Evolutionary conservation across 2,113 vertebrate genomes (phyloP).

Genomic region (Leucosticte australis): DNA sequence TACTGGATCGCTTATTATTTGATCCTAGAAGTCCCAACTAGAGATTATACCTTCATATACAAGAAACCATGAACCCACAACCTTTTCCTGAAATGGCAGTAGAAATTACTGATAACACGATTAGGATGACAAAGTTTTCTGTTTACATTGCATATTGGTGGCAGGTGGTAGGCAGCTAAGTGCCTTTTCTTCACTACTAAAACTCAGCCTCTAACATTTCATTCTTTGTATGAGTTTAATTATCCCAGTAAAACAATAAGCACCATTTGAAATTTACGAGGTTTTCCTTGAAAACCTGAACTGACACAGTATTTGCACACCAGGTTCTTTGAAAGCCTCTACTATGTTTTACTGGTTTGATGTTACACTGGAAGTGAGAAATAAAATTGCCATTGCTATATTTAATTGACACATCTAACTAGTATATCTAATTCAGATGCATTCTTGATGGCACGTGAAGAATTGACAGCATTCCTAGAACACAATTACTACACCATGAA

Average conservation of each 20-base stretch:
- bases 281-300: neutral
- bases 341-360: neutral
- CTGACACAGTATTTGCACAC: neutral
- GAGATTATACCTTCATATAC: neutral
- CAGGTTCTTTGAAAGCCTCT: slow-evolving; percentile 7
- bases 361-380: neutral
- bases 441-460: neutral
- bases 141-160: neutral
- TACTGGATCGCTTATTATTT: neutral
- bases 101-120: neutral
- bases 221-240: neutral
- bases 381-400: slow-evolving; percentile 8
- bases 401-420: slow-evolving; percentile 23
- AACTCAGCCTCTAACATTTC: neutral
- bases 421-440: slow-evolving; percentile 16
- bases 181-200: neutral
- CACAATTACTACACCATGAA: neutral
- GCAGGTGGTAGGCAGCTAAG: neutral
- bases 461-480: neutral
- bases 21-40: neutral
- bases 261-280: neutral
- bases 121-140: neutral
- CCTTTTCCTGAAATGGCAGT: neutral
- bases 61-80: neutral
- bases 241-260: neutral